A percentile compares a stretch with the other conserved stretches of the same genome.
Conservation (phyloP, 35 echinoderm and acorn worm species). For the Apostichopus parvimensis region DNA sequence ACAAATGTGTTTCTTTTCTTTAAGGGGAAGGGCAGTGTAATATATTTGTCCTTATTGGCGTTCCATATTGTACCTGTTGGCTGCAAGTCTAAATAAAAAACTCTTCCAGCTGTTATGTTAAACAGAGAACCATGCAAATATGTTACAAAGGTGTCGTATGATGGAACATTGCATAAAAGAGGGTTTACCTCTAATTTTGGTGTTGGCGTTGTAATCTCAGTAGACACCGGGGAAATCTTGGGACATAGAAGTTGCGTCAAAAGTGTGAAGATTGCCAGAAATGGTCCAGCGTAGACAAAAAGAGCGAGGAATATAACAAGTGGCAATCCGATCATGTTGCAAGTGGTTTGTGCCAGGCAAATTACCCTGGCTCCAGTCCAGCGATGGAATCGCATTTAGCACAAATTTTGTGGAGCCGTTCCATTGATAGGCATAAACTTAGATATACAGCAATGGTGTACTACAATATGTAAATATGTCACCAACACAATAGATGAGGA, state of each 20-base stretch:
- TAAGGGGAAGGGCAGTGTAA: neutral
- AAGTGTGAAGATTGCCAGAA: conserved; percentile 21
- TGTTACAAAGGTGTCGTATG: conserved; percentile 34
- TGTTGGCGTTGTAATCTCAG: conserved; percentile 62
- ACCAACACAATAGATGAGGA: conserved; percentile 1
- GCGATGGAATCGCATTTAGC: neutral
- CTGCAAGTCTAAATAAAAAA: too few species aligned
- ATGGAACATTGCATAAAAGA: conserved; percentile 49
- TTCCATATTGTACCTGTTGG: too few species aligned
- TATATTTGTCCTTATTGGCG: too few species aligned
- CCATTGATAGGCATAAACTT: conserved; percentile 9
- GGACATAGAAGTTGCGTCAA: conserved; percentile 40
- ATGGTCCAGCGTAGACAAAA: neutral
- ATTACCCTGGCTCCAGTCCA: neutral
- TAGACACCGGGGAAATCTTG: conserved; percentile 58
- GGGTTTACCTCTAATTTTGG: conserved; percentile 62
- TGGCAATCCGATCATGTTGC: neutral
- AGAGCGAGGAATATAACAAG: neutral
- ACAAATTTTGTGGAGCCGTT: neutral
- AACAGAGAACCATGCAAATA: too few species aligned
- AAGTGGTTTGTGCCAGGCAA: neutral
- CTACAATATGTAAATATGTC: neutral
- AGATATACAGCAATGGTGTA: neutral
- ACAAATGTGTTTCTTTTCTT: neutral
- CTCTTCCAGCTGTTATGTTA: too few species aligned